Base-by-base conservation (phyloP, 2,797 vertebrate species). In the Odontamblyopus lacepedii region DNA sequence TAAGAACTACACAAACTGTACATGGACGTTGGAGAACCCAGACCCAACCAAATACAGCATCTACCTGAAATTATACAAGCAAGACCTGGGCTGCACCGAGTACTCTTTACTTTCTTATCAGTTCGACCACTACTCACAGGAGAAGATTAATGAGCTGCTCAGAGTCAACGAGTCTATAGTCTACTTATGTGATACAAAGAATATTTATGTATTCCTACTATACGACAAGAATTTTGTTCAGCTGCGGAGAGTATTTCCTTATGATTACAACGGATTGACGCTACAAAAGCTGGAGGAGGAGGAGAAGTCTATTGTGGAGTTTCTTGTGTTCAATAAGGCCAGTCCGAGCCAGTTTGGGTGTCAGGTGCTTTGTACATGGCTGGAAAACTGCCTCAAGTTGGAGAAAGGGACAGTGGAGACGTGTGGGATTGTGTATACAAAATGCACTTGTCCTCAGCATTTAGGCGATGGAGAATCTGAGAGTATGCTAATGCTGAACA, bases 21-120 rank as follows among this genome's bases (percentile, higher is more conserved):
- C 97, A 83, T 99, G 98, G 98, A 99, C 97, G 71, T 94, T 99
- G 96, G 98, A 99, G 93, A 99, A 99, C 92, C 98, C 98, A 92
- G 98, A 99, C 92, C 98, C 98, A 72, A 99, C 98, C 96, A 99
- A 99, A 98, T 99, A 99, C 94, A 99, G 97, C 89, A 99, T 99
- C 96, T 99, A 99, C 96, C 97, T 99, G 95, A 99, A 99, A 95
- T 96, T 99, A 94, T 98, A 97, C 95, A 99, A 98, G 93, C 96
- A 95, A 90, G 97, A 99, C 93, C 93, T 99, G 90, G 97, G 95
- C 95, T 99, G 98, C 95, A 97, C 97, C 71, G 96, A 97, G 92
- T 98, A 97, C 90, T 98, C 97, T 78, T 94, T 99, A 79, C 93
- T 99, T 93, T 96, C 96, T 93, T 99, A 99, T 93, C 98, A 99